These are phyloP conservation scores for Perodicticus potto DNA, from an alignment of 2,797 vertebrate genomes.

Conservation along the genomic window DNA sequence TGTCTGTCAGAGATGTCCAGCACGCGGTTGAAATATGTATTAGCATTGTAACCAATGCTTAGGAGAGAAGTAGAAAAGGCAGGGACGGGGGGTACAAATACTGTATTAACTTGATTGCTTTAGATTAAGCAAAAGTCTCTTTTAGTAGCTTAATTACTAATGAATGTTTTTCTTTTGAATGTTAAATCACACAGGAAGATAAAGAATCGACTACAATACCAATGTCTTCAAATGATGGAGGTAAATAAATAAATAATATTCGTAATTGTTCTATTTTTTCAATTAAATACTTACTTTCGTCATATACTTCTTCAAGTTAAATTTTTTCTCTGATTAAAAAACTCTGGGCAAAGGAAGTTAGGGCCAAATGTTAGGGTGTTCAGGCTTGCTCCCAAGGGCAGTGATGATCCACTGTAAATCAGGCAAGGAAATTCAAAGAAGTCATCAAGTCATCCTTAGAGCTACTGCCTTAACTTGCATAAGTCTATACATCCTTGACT, in stretches of 20 bases:
- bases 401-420: neutral
- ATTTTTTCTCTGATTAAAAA: conserved; percentile 29
- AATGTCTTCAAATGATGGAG: neutral
- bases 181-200: conserved; percentile 21
- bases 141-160: conserved; percentile 49
- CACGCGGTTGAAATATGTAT: neutral
- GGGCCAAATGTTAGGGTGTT: neutral
- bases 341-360: conserved; percentile 40
- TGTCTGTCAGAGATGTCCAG: neutral
- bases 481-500: conserved; percentile 28
- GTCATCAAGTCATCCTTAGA: neutral
- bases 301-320: neutral
- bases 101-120: neutral
- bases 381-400: neutral
- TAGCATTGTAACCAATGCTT: conserved; percentile 6
- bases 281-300: neutral
- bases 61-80: neutral
- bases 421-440: neutral
- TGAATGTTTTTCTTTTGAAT: conserved; percentile 55
- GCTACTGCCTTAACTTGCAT: neutral
- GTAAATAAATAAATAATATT: conserved; percentile 65
- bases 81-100: neutral
- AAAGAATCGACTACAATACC: neutral
- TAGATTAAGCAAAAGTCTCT: neutral
- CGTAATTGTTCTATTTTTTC: conserved; percentile 32